These are phyloP conservation scores for Pseudorhiza aurosa DNA, from an alignment of 30 jellyfish, hydroid and myxozoan genomes.

Conservation along the genomic window DNA sequence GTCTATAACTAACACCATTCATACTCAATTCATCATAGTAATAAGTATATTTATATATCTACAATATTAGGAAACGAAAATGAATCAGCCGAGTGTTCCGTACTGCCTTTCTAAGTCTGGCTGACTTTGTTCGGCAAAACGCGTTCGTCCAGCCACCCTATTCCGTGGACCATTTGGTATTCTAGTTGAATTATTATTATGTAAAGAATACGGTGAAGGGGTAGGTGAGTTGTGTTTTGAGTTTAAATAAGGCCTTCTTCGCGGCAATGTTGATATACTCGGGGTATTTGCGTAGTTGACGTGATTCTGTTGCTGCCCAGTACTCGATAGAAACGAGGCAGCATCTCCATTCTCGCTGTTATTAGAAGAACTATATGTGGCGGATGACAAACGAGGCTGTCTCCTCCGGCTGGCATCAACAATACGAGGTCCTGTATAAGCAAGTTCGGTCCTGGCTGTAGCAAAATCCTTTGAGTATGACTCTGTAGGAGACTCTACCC, in stretches of 20 bases:
- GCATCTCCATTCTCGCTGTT: conserved; percentile 60
- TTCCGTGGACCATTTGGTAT: conserved; percentile 24
- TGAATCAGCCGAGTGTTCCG: conserved; percentile 1
- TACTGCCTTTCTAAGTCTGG: background rate
- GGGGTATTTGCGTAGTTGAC: conserved; percentile 3
- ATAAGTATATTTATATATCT: background rate
- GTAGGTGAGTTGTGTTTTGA: conserved; percentile 37
- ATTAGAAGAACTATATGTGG: conserved; percentile 70
- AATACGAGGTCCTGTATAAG: conserved; percentile 58
- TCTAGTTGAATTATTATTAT: conserved; percentile 10
- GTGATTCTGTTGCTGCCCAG: conserved; percentile 18
- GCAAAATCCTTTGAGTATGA: background rate
- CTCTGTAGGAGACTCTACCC: conserved; percentile 7
- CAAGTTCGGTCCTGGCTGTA: conserved; percentile 18
- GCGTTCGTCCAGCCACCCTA: conserved; percentile 18
- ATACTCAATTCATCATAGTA: background rate
- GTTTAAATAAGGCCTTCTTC: conserved; percentile 27
- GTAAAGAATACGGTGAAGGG: conserved; percentile 28
- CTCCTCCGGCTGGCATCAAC: conserved; percentile 65
- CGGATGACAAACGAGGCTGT: conserved; percentile 64
- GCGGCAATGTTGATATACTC: conserved; percentile 43
- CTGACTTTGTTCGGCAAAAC: conserved; percentile 24
- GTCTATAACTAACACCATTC: background rate
- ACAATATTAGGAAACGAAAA: background rate
- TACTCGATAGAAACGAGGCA: conserved; percentile 12